phyloP scores from a whole-genome alignment of 2,888 invertebrate species.

The Calephelis perditalis region DNA sequence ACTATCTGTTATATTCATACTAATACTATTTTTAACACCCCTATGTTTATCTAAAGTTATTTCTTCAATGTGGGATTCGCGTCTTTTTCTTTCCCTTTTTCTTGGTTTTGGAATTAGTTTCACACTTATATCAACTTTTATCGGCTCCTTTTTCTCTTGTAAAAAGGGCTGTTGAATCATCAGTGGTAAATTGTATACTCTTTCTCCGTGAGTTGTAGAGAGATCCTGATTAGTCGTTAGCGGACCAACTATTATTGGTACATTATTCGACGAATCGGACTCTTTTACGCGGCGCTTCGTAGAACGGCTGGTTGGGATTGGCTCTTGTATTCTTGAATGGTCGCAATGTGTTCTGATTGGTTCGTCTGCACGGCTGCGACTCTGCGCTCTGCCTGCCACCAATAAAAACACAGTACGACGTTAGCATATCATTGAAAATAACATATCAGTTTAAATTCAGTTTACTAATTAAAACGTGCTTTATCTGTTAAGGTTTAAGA shows the following conservation, averaged over 20 bases:
- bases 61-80: constrained; percentile 51
- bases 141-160: constrained; percentile 82
- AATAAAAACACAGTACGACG: constrained; percentile 79
- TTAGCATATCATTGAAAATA: constrained; percentile 45
- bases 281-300: constrained; percentile 74
- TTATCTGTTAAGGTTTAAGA: too few relatives aligned
- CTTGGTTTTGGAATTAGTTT: constrained; percentile 82
- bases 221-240: constrained; percentile 75
- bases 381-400: constrained; percentile 77
- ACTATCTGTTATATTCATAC: constrained; percentile 63
- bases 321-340: constrained; percentile 62
- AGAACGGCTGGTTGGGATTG: constrained; percentile 49
- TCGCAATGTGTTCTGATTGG: constrained; percentile 79
- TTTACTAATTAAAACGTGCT: too few relatives aligned
- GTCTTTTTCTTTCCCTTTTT: constrained; percentile 62
- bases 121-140: constrained; percentile 88
- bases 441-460: constrained; percentile 1
- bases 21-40: constrained; percentile 61
- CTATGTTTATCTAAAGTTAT: constrained; percentile 46
- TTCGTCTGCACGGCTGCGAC: constrained; percentile 74
- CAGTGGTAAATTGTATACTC: constrained; percentile 66
- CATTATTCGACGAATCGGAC: constrained; percentile 78
- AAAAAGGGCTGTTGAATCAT: constrained; percentile 79
- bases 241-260: constrained; percentile 68
- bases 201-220: constrained; percentile 59